A percentile compares a stretch with the other conserved stretches of the same genome.
Conservation (phyloP, 2,888 invertebrate species). For the Cactoblastis cactorum region DNA sequence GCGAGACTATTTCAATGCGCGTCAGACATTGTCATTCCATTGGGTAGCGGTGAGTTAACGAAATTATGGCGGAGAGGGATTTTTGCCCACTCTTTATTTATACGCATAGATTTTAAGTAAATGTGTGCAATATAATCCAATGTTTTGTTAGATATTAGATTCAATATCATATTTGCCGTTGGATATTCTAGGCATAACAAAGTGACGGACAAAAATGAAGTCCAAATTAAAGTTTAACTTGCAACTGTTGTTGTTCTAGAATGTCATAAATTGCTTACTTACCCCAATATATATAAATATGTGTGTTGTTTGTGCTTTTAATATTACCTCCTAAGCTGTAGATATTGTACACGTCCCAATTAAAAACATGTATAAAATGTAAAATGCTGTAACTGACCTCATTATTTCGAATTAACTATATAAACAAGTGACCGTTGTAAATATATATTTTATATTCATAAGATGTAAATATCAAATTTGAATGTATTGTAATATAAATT, state of each 20-base stretch:
- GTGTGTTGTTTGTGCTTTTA: constrained; percentile 50
- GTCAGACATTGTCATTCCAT: constrained; percentile 70
- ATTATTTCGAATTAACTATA: constrained; percentile 41
- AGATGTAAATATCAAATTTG: constrained; percentile 71
- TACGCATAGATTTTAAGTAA: constrained; percentile 59
- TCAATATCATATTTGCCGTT: constrained; percentile 38
- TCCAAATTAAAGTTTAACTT: neutral
- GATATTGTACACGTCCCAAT: constrained; percentile 61
- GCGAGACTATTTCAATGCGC: constrained; percentile 54
- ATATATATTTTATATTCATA: constrained; percentile 46
- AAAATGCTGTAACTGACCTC: constrained; percentile 42
- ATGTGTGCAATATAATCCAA: constrained; percentile 74
- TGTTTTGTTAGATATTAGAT: constrained; percentile 61
- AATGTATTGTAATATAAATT: constrained; percentile 62
- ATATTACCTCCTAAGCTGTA: constrained; percentile 38
- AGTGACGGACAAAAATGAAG: neutral
- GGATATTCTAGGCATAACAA: constrained; percentile 30
- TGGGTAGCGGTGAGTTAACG: constrained; percentile 77
- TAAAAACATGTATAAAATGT: constrained; percentile 46
- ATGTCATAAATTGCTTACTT: constrained; percentile 23
- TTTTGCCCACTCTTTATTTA: constrained; percentile 67
- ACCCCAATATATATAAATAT: constrained; percentile 34
- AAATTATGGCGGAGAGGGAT: constrained; percentile 80
- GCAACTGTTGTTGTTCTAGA: constrained; percentile 14
- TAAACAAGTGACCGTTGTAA: constrained; percentile 51